Evolutionary conservation across 2,888 invertebrate species (phyloP).

Genomic region (Smittia sp.): DNA sequence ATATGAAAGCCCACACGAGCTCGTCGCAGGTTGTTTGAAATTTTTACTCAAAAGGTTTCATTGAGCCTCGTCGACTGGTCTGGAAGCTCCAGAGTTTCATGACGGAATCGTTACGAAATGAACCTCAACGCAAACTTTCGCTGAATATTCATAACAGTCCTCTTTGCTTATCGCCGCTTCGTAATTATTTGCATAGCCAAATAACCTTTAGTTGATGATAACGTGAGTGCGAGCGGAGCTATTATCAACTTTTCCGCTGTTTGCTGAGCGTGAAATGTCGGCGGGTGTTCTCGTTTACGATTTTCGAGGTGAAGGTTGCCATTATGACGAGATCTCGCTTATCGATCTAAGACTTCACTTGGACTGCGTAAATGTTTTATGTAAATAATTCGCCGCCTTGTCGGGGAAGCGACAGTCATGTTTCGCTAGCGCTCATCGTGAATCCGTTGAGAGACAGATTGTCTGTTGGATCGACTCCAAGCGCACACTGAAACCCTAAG

Average conservation of each 20-base stretch:
- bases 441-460: background rate
- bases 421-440: background rate
- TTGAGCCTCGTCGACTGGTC: background rate
- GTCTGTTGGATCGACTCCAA: slow-evolving; percentile 23
- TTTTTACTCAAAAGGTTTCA: background rate
- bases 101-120: background rate
- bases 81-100: background rate
- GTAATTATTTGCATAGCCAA: slow-evolving; percentile 9
- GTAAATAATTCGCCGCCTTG: background rate
- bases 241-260: slow-evolving; percentile 3
- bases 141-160: background rate
- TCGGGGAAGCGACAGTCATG: background rate
- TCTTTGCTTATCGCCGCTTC: slow-evolving; percentile 8
- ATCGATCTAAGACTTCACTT: background rate
- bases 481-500: background rate
- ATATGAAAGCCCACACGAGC: background rate
- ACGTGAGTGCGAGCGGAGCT: background rate
- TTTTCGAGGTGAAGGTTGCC: slow-evolving; percentile 19
- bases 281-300: background rate
- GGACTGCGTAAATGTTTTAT: background rate
- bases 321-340: slow-evolving; percentile 7
- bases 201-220: slow-evolving; percentile 16
- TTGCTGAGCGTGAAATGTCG: slow-evolving; percentile 1
- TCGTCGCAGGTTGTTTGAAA: background rate
- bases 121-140: background rate